phyloP scores from a whole-genome alignment of 2,797 vertebrate genomes.

The Peromyscus eremicus region DNA sequence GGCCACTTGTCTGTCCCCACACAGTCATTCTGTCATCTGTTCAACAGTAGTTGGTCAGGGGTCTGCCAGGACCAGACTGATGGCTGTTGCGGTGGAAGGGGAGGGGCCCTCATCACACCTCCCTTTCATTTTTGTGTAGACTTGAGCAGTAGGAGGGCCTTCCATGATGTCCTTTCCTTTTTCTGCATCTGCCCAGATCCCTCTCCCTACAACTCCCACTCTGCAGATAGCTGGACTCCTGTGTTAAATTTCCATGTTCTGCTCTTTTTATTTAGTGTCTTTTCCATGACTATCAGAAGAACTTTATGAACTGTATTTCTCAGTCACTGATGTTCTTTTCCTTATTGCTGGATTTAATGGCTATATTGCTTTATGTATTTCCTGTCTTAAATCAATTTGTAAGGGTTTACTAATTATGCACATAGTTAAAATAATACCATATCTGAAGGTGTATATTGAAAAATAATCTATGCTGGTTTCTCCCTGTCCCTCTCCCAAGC shows the following conservation, averaged over 20 bases:
- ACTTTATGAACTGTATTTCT: conserved; percentile 27
- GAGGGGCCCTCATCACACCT: background rate
- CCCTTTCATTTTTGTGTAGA: background rate
- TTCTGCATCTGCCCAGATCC: background rate
- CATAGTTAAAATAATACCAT: conserved; percentile 37
- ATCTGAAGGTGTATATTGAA: conserved; percentile 36
- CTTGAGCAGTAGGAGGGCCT: background rate
- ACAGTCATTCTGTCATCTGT: background rate
- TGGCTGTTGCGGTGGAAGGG: background rate
- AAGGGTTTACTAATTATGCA: conserved; percentile 13
- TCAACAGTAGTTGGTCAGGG: background rate
- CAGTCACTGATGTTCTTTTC: conserved; percentile 42
- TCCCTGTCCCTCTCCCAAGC: background rate
- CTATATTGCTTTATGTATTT: background rate
- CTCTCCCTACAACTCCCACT: background rate
- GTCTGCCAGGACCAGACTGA: background rate
- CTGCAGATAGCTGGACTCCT: background rate
- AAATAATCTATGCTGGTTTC: background rate
- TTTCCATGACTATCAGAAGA: conserved; percentile 22
- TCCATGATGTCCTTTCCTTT: background rate
- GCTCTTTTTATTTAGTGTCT: background rate
- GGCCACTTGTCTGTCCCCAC: background rate
- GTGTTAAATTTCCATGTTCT: background rate
- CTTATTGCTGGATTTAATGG: background rate
- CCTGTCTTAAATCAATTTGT: conserved; percentile 46